phyloP scores from a whole-genome alignment of 1,140 invertebrate genomes.

The Sarcophaga peregrina region DNA sequence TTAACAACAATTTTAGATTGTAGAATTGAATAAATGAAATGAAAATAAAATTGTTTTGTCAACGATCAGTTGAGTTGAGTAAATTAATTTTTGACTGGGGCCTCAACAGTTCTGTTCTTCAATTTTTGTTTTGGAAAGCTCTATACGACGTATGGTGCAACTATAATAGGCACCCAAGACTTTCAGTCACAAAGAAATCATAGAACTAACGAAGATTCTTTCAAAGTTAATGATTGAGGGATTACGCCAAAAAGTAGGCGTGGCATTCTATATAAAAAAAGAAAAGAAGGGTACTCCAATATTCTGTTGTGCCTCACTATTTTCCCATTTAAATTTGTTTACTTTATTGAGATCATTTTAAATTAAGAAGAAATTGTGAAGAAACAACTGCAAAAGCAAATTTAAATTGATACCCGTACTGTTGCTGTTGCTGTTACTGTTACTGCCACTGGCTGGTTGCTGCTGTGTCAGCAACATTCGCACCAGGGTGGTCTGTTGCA shows the following conservation, averaged over 20 bases:
- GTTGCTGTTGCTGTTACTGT: background rate
- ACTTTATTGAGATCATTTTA: conserved; percentile 12
- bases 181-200: too few species aligned
- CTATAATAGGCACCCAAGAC: too few species aligned
- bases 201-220: too few species aligned
- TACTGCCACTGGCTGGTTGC: background rate
- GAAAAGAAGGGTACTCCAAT: background rate
- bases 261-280: too few species aligned
- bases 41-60: conserved; percentile 16
- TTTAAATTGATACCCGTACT: background rate
- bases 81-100: background rate
- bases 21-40: background rate
- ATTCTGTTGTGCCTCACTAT: background rate
- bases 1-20: background rate
- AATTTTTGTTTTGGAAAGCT: background rate
- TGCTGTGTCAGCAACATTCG: background rate
- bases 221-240: too few species aligned
- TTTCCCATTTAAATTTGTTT: background rate
- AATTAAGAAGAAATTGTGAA: background rate
- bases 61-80: background rate
- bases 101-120: background rate
- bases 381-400: background rate
- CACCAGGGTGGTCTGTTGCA: conserved; percentile 7
- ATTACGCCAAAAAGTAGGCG: too few species aligned
- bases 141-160: too few species aligned